Evolutionary conservation across 2,888 invertebrate species (phyloP).

Genomic region (Lasioglossum oenotherae): DNA sequence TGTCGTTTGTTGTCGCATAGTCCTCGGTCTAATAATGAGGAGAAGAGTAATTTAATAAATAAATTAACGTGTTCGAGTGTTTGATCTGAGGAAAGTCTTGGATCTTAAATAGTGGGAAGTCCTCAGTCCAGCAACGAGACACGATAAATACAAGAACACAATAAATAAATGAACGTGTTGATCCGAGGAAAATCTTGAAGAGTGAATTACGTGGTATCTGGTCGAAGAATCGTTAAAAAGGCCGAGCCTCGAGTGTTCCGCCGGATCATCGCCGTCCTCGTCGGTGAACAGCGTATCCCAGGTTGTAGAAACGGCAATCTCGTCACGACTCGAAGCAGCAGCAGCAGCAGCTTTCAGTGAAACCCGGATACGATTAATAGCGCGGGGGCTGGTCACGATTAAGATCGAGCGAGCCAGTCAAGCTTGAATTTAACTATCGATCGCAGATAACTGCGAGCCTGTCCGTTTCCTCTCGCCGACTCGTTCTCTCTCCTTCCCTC

Average conservation of each 20-base stretch:
- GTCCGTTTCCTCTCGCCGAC: conserved; percentile 24
- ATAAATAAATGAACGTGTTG: background rate
- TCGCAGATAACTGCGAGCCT: conserved; percentile 46
- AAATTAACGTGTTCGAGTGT: too few relatives aligned
- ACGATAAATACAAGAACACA: too few relatives aligned
- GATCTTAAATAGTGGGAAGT: too few relatives aligned
- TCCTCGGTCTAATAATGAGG: too few relatives aligned
- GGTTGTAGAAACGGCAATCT: conserved; percentile 42
- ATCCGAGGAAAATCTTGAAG: background rate
- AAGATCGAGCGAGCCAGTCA: conserved; percentile 56
- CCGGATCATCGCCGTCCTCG: conserved; percentile 52
- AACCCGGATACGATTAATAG: conserved; percentile 62
- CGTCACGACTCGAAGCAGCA: conserved; percentile 43
- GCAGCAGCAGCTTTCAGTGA: conserved; percentile 32
- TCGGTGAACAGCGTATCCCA: background rate
- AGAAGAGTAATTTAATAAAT: too few relatives aligned
- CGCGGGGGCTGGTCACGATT: conserved; percentile 48
- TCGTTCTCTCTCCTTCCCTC: conserved; percentile 6
- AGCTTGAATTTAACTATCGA: conserved; percentile 66
- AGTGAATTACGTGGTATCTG: background rate
- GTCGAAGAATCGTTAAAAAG: background rate
- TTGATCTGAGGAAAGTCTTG: too few relatives aligned
- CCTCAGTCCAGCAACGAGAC: too few relatives aligned
- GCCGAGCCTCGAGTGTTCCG: conserved; percentile 31
- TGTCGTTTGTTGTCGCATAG: too few relatives aligned